Evolutionary conservation across 2,888 invertebrate genomes (phyloP).

Genomic region (Maniola hyperantus): DNA sequence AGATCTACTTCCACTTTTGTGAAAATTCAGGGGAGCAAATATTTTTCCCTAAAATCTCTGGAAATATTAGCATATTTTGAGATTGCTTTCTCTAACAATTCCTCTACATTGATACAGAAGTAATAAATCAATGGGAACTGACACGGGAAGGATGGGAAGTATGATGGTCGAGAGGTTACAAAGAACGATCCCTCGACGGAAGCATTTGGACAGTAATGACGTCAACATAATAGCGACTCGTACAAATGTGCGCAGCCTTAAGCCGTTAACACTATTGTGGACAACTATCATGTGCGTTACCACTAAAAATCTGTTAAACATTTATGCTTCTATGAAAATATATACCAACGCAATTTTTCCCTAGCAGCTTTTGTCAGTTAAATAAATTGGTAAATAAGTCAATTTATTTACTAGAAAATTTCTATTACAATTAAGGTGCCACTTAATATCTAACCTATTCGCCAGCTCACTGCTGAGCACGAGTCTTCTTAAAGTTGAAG

Average conservation of each 20-base stretch:
- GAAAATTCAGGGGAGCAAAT: too few species aligned
- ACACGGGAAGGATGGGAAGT: conserved; percentile 4
- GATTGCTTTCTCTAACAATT: not conserved
- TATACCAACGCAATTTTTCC: not conserved
- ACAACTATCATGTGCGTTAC: conserved; percentile 2
- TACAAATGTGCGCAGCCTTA: conserved; percentile 9
- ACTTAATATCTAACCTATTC: too few species aligned
- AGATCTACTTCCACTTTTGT: too few species aligned
- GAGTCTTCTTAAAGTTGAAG: too few species aligned
- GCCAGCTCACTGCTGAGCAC: too few species aligned
- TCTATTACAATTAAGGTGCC: too few species aligned
- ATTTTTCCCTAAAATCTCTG: too few species aligned
- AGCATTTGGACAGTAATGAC: conserved; percentile 18
- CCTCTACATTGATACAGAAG: not conserved
- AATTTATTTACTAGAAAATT: too few species aligned
- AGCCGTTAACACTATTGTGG: conserved; percentile 4
- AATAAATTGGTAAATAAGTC: not conserved
- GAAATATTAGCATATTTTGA: too few species aligned
- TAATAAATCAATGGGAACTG: conserved; percentile 13
- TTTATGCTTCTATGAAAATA: not conserved
- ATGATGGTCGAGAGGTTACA: conserved; percentile 9
- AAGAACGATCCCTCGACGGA: conserved; percentile 17
- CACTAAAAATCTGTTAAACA: not conserved
- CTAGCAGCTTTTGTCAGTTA: too few species aligned
- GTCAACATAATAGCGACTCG: conserved; percentile 10